Evolutionary conservation across 64 coral and sea anemone genomes (phyloP).

Genomic region (Pachyseris speciosa): DNA sequence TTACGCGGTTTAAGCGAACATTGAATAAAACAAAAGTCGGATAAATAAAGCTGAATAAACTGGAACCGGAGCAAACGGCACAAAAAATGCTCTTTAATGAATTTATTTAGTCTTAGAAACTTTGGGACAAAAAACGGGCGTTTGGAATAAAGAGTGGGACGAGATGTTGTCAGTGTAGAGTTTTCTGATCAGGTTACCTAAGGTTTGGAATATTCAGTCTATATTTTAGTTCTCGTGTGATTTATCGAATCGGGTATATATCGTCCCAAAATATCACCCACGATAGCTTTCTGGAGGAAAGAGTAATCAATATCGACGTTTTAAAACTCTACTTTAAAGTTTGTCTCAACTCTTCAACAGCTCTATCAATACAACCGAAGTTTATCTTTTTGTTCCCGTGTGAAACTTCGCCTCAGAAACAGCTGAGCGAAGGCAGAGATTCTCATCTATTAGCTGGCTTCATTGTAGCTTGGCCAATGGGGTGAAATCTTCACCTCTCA

Average conservation of each 20-base stretch:
- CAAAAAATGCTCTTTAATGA: neutral
- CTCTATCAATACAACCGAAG: constrained; percentile 3
- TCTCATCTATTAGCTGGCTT: constrained; percentile 73
- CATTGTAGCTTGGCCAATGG: constrained; percentile 76
- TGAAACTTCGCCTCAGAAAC: constrained; percentile 66
- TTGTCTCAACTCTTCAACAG: neutral
- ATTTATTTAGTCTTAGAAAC: neutral
- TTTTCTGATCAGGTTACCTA: no score
- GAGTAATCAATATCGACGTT: neutral
- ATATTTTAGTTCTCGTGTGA: no score
- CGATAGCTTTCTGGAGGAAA: no score
- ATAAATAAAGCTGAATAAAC: neutral
- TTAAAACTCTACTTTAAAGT: constrained; percentile 1
- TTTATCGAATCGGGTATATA: no score
- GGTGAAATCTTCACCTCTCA: constrained; percentile 38
- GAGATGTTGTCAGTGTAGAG: neutral
- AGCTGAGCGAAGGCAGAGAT: constrained; percentile 72
- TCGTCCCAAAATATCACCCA: no score
- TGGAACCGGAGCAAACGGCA: neutral
- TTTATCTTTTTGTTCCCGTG: constrained; percentile 69
- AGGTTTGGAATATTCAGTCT: no score
- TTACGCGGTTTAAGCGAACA: neutral
- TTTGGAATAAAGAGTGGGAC: neutral
- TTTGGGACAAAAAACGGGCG: neutral
- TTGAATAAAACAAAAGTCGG: neutral